These are phyloP conservation scores for Arctia plantaginis DNA, from an alignment of 2,888 invertebrate species.

Conservation along the genomic window DNA sequence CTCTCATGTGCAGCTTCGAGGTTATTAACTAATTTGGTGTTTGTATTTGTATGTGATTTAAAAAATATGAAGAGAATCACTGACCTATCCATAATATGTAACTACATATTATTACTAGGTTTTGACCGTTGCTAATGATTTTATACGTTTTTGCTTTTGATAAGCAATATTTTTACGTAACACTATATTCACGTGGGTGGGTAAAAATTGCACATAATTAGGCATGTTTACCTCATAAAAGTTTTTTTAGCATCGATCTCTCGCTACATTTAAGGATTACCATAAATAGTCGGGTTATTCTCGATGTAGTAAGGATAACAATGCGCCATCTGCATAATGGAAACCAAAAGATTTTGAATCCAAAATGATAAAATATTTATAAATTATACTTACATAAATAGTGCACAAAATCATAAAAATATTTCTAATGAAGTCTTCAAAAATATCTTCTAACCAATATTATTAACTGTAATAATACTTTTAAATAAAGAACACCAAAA, in stretches of 20 bases:
- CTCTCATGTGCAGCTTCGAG: not conserved
- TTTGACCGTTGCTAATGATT: not conserved
- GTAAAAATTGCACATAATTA: not conserved
- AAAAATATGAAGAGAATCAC: not conserved
- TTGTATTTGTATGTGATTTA: not conserved
- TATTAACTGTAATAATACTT: slow-evolving; percentile 2
- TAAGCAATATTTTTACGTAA: not conserved
- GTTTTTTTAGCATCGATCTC: not conserved
- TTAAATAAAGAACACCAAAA: slow-evolving; percentile 10
- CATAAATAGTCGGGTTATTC: not conserved
- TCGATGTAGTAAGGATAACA: too few species aligned
- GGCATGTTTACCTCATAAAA: not conserved
- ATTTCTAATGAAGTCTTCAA: slow-evolving; percentile 19
- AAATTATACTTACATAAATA: slow-evolving; percentile 41
- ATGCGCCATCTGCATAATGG: too few species aligned
- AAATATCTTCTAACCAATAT: not conserved
- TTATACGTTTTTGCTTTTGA: not conserved
- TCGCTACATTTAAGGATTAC: not conserved
- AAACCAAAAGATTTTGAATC: not conserved
- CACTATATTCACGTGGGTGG: not conserved
- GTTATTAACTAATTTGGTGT: not conserved
- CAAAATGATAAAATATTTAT: not conserved
- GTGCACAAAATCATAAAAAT: slow-evolving; percentile 49
- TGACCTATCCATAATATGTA: not conserved
- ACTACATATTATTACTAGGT: too few species aligned